A percentile compares a stretch with the other conserved stretches of the same genome.
Conservation (phyloP, 2,113 vertebrate species). For the Gymnarchus niloticus region DNA sequence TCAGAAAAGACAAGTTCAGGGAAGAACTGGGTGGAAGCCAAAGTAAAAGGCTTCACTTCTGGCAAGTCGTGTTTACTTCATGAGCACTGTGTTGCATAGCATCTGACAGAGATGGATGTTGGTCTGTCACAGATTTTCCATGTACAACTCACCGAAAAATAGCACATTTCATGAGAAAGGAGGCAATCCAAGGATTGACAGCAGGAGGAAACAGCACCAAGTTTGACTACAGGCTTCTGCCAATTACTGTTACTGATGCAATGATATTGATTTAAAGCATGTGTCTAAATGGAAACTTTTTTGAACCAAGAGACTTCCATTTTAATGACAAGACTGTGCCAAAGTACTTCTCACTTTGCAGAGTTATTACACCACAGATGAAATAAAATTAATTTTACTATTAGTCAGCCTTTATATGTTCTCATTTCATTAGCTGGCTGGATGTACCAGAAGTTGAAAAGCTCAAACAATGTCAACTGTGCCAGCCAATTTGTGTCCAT, state of each 20-base stretch:
- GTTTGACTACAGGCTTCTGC: neutral
- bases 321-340: neutral
- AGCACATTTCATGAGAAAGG: neutral
- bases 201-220: neutral
- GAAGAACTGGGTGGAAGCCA: slow-evolving; percentile 4
- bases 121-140: neutral
- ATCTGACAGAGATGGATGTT: neutral
- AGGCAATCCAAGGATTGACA: neutral
- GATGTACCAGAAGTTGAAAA: neutral
- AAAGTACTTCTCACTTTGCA: neutral
- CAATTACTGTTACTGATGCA: neutral
- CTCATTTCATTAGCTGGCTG: neutral
- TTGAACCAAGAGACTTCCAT: neutral
- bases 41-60: neutral
- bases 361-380: neutral
- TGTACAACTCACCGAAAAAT: neutral
- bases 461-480: neutral
- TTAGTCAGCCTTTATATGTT: neutral
- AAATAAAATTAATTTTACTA: neutral
- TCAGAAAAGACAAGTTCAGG: neutral
- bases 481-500: neutral
- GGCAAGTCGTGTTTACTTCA: neutral
- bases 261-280: too few relatives aligned
- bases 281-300: neutral
- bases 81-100: neutral